Evolutionary conservation across 2,797 vertebrate genomes (phyloP).

Genomic region (Peromyscus eremicus): DNA sequence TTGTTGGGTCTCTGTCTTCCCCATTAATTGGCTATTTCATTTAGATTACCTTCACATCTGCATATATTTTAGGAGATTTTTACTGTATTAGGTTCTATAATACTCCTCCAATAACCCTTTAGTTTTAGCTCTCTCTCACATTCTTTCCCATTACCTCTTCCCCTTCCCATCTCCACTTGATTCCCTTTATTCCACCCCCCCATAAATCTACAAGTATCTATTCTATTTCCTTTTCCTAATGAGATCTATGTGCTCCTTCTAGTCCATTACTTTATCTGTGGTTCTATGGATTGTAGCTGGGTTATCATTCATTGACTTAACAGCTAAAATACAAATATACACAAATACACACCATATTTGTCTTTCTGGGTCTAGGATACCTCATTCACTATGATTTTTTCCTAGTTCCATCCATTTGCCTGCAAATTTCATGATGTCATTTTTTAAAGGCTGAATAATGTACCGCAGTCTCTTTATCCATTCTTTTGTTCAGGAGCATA

Average conservation of each 20-base stretch:
- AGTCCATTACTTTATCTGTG: not conserved
- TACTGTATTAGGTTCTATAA: not conserved
- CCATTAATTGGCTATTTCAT: not conserved
- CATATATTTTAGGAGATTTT: not conserved
- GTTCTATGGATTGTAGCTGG: not conserved
- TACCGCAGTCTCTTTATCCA: not conserved
- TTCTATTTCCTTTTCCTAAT: not conserved
- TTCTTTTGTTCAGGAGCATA: not conserved
- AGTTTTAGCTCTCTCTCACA: not conserved
- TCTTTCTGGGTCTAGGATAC: not conserved
- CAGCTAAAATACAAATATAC: not conserved
- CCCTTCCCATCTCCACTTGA: not conserved
- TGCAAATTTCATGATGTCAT: not conserved
- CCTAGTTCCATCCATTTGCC: not conserved
- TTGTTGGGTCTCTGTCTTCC: not conserved
- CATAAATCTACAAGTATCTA: not conserved
- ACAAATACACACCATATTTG: not conserved
- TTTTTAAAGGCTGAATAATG: not conserved
- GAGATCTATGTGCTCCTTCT: too few relatives aligned
- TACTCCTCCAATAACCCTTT: not conserved
- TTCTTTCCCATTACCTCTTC: not conserved
- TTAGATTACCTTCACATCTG: not conserved
- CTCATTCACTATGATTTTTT: not conserved
- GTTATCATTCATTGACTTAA: not conserved
- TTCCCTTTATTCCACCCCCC: not conserved